Percentiles rank a stretch among this genome's conserved stretches.
These are phyloP conservation scores for Regulus satrapa DNA, from an alignment of 2,113 vertebrate genomes.

Conservation along the genomic window DNA sequence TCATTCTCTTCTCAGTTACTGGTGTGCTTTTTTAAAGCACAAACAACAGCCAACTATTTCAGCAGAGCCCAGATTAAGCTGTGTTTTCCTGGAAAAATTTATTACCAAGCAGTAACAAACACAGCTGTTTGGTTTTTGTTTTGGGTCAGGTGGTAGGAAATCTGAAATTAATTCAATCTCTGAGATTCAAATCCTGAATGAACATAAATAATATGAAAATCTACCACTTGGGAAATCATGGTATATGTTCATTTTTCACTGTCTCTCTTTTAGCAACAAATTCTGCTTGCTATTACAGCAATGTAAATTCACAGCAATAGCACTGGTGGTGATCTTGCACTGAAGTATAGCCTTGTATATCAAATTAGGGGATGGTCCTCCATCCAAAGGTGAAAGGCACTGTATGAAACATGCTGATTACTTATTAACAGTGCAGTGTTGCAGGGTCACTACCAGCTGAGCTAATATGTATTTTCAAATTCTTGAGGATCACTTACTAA, in stretches of 20 bases:
- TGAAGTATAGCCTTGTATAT: not conserved
- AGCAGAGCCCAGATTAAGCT: not conserved
- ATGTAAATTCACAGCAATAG: not conserved
- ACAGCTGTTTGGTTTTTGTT: constrained; percentile 41
- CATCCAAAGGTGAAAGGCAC: not conserved
- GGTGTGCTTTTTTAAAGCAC: not conserved
- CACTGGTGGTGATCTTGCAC: not conserved
- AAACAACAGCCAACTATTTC: not conserved
- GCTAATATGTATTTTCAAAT: not conserved
- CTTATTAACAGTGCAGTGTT: not conserved
- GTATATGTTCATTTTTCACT: not conserved
- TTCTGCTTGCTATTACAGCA: not conserved
- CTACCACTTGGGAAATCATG: not conserved
- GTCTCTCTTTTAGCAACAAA: not conserved
- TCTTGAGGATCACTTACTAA: not conserved
- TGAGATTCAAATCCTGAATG: not conserved
- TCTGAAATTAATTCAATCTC: constrained; percentile 14
- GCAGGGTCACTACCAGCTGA: not conserved
- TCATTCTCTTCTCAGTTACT: not conserved
- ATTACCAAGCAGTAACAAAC: constrained; percentile 34
- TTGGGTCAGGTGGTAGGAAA: constrained; percentile 16
- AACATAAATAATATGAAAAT: not conserved
- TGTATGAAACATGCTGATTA: not conserved
- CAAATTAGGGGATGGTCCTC: not conserved
- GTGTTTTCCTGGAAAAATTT: constrained; percentile 31